Conservation (phyloP, 1,140 invertebrate species). For the Papilio polytes region DNA sequence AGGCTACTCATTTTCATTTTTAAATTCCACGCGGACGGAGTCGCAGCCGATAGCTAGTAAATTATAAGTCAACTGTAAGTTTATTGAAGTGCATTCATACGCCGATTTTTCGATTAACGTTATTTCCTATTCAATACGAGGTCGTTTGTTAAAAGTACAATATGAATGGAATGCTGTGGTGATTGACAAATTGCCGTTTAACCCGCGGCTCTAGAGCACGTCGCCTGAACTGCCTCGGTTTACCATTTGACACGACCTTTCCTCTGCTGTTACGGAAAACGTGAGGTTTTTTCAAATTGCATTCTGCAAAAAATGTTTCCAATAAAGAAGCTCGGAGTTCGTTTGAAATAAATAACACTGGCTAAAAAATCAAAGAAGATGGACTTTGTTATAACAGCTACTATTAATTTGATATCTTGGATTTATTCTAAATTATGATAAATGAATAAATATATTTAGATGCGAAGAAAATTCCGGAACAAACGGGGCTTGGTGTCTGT, state of each 20-base stretch:
- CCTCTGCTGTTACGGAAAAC: not conserved
- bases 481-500: not conserved
- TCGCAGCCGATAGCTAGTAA: no score
- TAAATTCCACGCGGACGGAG: no score
- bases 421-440: not conserved
- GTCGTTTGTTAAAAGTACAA: not conserved
- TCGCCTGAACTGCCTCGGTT: constrained; percentile 42
- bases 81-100: not conserved
- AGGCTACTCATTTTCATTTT: no score
- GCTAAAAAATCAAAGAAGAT: no score
- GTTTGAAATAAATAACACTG: no score
- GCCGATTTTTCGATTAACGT: constrained; percentile 1
- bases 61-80: no score
- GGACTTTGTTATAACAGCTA: no score
- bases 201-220: constrained; percentile 54
- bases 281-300: constrained; percentile 18
- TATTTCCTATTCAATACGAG: not conserved
- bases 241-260: constrained; percentile 21
- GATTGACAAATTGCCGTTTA: constrained; percentile 76
- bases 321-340: not conserved
- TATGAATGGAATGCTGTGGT: constrained; percentile 41
- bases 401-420: not conserved
- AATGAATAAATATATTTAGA: not conserved
- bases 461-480: not conserved
- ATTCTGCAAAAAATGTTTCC: not conserved